Conservation (phyloP, 2,797 vertebrate species). For the Pantherophis alleghaniensis region DNA sequence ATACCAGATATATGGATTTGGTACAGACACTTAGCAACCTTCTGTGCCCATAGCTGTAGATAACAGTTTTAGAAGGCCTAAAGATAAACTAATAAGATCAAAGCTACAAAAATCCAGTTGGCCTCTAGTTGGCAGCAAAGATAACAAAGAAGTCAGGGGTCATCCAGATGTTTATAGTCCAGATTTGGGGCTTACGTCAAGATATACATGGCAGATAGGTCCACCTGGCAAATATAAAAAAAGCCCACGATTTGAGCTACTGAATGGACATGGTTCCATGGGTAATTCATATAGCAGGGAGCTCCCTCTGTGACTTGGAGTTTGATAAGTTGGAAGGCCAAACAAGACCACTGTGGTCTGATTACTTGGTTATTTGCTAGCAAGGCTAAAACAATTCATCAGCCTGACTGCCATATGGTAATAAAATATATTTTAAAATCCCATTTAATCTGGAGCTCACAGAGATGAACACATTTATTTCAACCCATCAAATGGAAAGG, state of each 20-base stretch:
- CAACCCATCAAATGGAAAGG: constrained; percentile 21
- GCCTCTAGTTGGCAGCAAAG: not conserved
- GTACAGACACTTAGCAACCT: not conserved
- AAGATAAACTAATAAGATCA: not conserved
- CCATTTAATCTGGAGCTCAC: not conserved
- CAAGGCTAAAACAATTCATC: not conserved
- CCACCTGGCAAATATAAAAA: not conserved
- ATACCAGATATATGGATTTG: not conserved
- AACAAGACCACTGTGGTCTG: not conserved
- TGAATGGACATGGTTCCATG: not conserved
- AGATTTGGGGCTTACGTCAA: not conserved
- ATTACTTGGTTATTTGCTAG: not conserved
- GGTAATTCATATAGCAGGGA: not conserved
- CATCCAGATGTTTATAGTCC: not conserved
- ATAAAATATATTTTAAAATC: constrained; percentile 5
- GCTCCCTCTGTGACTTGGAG: not conserved
- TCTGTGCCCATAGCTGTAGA: not conserved
- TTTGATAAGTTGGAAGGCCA: not conserved
- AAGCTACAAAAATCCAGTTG: not conserved
- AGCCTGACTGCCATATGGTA: not conserved
- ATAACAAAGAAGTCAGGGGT: not conserved
- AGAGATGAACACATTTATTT: not conserved
- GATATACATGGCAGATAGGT: not conserved
- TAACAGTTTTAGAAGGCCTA: not conserved
- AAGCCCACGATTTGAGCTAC: not conserved